Evolutionary conservation across 1,140 invertebrate genomes (phyloP), one percentile per base, ranked within the genome.

Genomic region (Himalopsyche phryganea): DNA sequence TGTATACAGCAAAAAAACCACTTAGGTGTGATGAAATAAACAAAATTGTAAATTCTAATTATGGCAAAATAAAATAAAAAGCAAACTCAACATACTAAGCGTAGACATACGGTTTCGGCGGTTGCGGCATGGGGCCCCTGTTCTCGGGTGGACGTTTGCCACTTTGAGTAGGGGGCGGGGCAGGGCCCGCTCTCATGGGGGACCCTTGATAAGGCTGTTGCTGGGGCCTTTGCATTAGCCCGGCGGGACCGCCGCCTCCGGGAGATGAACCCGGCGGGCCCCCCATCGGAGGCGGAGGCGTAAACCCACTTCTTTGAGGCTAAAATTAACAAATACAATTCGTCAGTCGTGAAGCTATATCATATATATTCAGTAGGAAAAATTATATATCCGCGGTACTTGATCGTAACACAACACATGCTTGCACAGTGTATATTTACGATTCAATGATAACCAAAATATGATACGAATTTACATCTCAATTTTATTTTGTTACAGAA

Each of bases 131-230:
- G 3, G 77, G 76, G 46, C 79, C 78, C 59, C 85, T 76, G 63
- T 77, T 80, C 70, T 85, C 85, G 1, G 76, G 68, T 6, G 81
- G 82, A 38, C 85, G 70, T 71, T 88, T 88, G 32, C 79, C 79
- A 14, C 66, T 64, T 48, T 72, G 74, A 14, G 78, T 75, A 11
- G 77, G 76, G 14, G 77, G 75, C 1, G 77, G 71, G 69, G 82
- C 81, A 11, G 81, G 79, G 1, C 80, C 76, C 59, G 80, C 80
- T 18, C 83, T 70, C 80, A 85, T 80, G 32, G 79, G 82, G 1
- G 54, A 59, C 52, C 42, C 51, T 20, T 38, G 63, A 35, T 59
- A 66, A 7, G 53, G 63, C 52, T 81, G 79, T 66, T 73, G 82
- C 10, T 77, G 77, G 40, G 76, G 76, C 44, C 75, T 63, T 56